Evolutionary conservation across 2,797 vertebrate species (phyloP), one percentile per base, ranked within the genome.

Genomic region (Rhadinocentrus ornatus): DNA sequence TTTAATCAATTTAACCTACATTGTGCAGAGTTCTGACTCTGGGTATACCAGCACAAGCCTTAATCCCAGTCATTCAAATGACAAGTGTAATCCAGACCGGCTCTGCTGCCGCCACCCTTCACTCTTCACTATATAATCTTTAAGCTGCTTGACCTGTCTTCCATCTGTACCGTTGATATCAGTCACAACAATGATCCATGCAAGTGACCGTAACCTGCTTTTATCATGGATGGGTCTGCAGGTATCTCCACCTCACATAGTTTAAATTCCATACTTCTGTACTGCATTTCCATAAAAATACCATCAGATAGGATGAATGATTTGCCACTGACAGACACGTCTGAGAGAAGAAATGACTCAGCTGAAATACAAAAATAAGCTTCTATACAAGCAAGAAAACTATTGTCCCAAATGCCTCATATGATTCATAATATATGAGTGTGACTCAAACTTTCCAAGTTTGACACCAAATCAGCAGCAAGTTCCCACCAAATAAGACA

Each of bases 1-100:
- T 72, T 83, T 73, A 27, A 58, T 79, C 68, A 53, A 44, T 81
- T 81, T 84, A 87, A 87, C 85, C 88, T 77, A 88, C 79, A 89
- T 85, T 61, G 54, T 46, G 76, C 50, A 53, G 80, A 69, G 60
- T 63, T 66, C 57, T 75, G 22, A 63, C 61, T 66, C 61, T n/a
- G n/a, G 65, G 66, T 16, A 62, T 58, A 62, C 12, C 20, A 64
- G 73, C 78, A 69, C 70, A 1, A 66, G 75, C 57, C 73, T 73
- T 90, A 92, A 91, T 88, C 87, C 85, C 18, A 0, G 57, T 62
- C 73, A 29, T 69, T 80, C 71, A 65, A 80, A 83, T 67, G 75
- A 69, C 57, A 65, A 37, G 71, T 59, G 68, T 89, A 91, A 91
- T 91, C 88, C 87, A n/a, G 46, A 69, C 50, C 27, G 9, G 3